Conservation (phyloP, 2,113 vertebrate species). For the Pseudorasbora parva region DNA sequence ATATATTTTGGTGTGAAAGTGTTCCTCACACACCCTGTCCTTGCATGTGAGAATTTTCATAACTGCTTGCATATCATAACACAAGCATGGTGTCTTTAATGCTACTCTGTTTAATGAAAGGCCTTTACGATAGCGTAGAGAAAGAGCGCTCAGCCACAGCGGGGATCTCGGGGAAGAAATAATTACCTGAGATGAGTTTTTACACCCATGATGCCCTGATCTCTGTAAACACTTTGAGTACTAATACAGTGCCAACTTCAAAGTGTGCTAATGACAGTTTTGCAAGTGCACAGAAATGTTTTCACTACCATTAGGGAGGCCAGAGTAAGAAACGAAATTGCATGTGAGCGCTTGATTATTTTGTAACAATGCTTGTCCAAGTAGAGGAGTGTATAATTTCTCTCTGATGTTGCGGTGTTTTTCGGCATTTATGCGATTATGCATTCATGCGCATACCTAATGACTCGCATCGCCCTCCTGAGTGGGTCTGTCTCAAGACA, state of each 20-base stretch:
- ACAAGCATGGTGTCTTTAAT: conserved; percentile 32
- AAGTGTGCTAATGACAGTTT: conserved; percentile 49
- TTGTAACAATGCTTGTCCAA: conserved; percentile 41
- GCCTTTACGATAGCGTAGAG: conserved; percentile 14
- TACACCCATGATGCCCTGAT: conserved; percentile 38
- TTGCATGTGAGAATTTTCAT: conserved; percentile 17
- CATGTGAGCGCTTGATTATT: conserved; percentile 42
- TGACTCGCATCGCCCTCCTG: conserved; percentile 40
- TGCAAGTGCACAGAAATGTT: conserved; percentile 41
- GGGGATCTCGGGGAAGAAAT: neutral
- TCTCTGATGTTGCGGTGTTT: conserved; percentile 44
- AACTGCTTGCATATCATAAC: neutral
- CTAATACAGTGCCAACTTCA: conserved; percentile 39
- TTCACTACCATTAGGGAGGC: conserved; percentile 40
- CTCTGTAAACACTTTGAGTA: conserved; percentile 24
- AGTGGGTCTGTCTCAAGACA: conserved; percentile 38
- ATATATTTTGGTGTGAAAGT: neutral
- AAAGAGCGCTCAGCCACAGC: conserved; percentile 17
- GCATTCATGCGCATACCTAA: conserved; percentile 41
- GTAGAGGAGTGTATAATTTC: conserved; percentile 35
- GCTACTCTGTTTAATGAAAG: conserved; percentile 36
- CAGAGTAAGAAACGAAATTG: conserved; percentile 30
- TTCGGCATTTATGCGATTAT: conserved; percentile 28
- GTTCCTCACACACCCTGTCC: neutral
- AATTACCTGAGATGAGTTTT: conserved; percentile 48